phyloP scores from a whole-genome alignment of 1,140 invertebrate species.

The Listronotus bonariensis region DNA sequence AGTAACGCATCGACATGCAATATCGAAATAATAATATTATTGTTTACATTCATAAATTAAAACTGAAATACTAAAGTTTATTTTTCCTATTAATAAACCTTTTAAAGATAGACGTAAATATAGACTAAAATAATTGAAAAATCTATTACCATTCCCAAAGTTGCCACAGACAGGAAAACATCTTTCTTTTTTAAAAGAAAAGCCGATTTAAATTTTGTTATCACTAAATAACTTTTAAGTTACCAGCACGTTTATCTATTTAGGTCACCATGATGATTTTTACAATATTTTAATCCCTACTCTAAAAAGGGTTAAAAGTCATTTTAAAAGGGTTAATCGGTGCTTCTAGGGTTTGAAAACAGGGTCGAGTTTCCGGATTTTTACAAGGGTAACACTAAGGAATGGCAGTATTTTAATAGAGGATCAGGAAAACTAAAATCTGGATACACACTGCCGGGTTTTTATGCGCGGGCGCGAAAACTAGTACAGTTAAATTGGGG shows the following conservation, averaged over 20 bases:
- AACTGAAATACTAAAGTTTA: no score
- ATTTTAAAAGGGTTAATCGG: background rate
- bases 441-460: constrained; percentile 19
- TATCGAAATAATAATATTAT: no score
- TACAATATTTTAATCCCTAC: no score
- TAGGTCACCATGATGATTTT: constrained; percentile 22
- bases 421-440: constrained; percentile 26
- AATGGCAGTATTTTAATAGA: constrained; percentile 25
- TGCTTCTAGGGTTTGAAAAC: background rate
- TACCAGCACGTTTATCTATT: background rate
- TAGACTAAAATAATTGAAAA: constrained; percentile 1
- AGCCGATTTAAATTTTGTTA: background rate
- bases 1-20: no score
- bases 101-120: background rate
- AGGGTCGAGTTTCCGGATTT: constrained; percentile 13
- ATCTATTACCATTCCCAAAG: constrained; percentile 65
- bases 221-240: constrained; percentile 1
- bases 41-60: no score
- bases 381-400: constrained; percentile 16
- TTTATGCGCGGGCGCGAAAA: constrained; percentile 11
- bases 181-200: constrained; percentile 40
- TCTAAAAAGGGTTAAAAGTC: background rate
- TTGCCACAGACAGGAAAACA: constrained; percentile 71
- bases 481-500: constrained; percentile 17
- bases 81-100: no score